These are phyloP conservation scores for Parnassius mnemosyne DNA, from an alignment of 2,888 invertebrate genomes.

Conservation along the genomic window DNA sequence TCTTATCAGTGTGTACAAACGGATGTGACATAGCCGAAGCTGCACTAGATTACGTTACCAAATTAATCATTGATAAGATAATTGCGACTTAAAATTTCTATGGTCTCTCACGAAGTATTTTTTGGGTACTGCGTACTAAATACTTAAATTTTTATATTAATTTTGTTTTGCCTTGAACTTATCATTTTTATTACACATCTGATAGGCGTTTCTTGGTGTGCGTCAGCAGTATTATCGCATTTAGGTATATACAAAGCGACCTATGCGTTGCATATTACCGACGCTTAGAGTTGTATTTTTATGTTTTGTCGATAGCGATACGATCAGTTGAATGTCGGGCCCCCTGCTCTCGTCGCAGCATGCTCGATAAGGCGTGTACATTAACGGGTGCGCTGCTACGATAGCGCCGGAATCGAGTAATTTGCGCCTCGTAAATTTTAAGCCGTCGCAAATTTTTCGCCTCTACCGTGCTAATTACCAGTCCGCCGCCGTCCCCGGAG, in stretches of 20 bases:
- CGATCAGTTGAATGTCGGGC: slow-evolving; percentile 48
- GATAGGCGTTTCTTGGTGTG: slow-evolving; percentile 14
- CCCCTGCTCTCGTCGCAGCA: slow-evolving; percentile 44
- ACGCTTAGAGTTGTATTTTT: slow-evolving; percentile 37
- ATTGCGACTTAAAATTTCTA: slow-evolving; percentile 26
- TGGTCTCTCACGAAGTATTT: slow-evolving; percentile 3
- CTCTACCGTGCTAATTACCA: slow-evolving; percentile 76
- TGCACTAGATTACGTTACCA: slow-evolving; percentile 56
- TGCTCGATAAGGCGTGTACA: slow-evolving; percentile 76
- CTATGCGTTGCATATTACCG: slow-evolving; percentile 19
- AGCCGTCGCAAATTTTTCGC: slow-evolving; percentile 79
- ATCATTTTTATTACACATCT: slow-evolving; percentile 19
- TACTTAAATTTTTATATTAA: slow-evolving; percentile 4
- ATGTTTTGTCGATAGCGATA: slow-evolving; percentile 53
- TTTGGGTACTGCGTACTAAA: slow-evolving; percentile 4
- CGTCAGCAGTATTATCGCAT: slow-evolving; percentile 22
- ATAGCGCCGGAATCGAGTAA: slow-evolving; percentile 76
- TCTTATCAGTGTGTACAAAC: slow-evolving; percentile 70
- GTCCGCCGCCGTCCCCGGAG: slow-evolving; percentile 72
- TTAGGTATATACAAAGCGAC: slow-evolving; percentile 19
- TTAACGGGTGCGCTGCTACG: slow-evolving; percentile 72
- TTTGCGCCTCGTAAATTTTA: slow-evolving; percentile 80
- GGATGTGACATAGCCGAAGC: slow-evolving; percentile 52
- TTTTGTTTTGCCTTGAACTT: slow-evolving; percentile 16
- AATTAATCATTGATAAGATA: slow-evolving; percentile 63